Conservation (phyloP, 2,113 vertebrate species). For the Cromileptes altivelis region DNA sequence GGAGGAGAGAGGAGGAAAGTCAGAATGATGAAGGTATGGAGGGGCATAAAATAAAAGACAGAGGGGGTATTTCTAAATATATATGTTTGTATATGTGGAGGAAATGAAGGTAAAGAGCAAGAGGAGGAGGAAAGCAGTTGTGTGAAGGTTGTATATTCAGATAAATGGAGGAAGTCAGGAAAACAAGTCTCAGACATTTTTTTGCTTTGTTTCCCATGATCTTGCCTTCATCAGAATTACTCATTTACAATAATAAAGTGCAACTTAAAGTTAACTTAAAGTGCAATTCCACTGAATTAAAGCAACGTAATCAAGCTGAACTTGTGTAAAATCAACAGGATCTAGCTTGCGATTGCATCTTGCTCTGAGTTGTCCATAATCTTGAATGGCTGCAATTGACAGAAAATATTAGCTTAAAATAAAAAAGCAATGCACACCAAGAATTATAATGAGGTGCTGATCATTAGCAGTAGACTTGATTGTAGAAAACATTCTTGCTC, state of each 20-base stretch:
- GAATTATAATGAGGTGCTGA: too few relatives aligned
- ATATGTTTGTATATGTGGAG: neutral
- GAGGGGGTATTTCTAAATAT: neutral
- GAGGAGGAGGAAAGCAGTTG: neutral
- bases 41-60: constrained; percentile 3
- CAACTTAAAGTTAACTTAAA: too few relatives aligned
- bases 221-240: neutral
- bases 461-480: too few relatives aligned
- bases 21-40: constrained; percentile 36
- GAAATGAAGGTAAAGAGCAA: neutral
- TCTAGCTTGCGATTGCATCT: neutral
- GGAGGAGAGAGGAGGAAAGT: neutral
- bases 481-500: too few relatives aligned
- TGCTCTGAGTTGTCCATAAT: neutral
- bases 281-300: neutral
- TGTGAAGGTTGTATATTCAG: neutral
- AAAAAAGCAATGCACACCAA: too few relatives aligned
- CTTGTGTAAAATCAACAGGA: neutral
- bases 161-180: neutral
- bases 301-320: neutral
- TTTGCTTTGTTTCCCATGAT: neutral
- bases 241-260: neutral
- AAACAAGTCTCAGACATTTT: neutral
- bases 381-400: neutral
- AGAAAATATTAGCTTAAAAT: neutral